A percentile compares a stretch with the other conserved stretches of the same genome.
Conservation (phyloP, 2,888 invertebrate genomes). For the Pandemis corylana region DNA sequence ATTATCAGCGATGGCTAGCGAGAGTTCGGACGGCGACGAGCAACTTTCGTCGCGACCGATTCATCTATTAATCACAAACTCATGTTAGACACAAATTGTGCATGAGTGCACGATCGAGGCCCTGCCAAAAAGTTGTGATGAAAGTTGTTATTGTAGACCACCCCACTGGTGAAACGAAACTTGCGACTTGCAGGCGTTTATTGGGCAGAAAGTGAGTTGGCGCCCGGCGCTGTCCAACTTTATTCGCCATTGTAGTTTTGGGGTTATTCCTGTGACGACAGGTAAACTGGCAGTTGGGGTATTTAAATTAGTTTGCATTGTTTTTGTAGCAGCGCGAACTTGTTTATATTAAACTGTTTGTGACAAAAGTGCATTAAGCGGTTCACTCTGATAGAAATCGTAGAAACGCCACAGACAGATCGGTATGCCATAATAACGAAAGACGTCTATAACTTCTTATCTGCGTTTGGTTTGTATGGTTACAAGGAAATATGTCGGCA, state of each 20-base stretch:
- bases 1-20: constrained; percentile 20
- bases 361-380: background rate
- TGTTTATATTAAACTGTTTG: background rate
- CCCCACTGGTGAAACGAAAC: constrained; percentile 22
- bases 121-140: constrained; percentile 37
- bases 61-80: constrained; percentile 36
- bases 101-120: constrained; percentile 30
- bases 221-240: constrained; percentile 36
- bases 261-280: constrained; percentile 40
- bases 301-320: constrained; percentile 35
- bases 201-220: constrained; percentile 38
- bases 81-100: constrained; percentile 36
- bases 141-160: constrained; percentile 39
- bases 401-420: no score
- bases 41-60: constrained; percentile 26
- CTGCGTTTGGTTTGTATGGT: no score
- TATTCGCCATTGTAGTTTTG: constrained; percentile 28
- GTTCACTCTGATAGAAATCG: background rate
- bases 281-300: constrained; percentile 38
- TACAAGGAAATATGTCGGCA: no score
- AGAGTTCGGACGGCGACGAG: constrained; percentile 6
- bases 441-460: no score
- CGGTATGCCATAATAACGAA: background rate
- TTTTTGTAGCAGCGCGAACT: constrained; percentile 21
- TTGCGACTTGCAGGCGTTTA: constrained; percentile 40